Evolutionary conservation across 2,797 vertebrate genomes (phyloP).

Genomic region (Poeciliopsis gracilis): DNA sequence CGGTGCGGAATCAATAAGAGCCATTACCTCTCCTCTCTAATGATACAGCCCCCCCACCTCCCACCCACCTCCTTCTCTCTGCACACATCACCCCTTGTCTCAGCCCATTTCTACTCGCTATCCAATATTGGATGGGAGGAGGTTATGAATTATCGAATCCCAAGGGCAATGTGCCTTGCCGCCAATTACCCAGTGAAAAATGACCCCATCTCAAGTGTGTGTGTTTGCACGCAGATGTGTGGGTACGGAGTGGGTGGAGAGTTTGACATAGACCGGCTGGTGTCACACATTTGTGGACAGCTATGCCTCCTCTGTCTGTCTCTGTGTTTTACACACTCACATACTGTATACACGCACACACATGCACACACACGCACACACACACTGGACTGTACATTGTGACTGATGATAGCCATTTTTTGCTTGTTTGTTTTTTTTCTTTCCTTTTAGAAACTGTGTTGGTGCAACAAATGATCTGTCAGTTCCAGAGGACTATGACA

Average conservation of each 20-base stretch:
- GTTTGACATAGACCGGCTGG: constrained; percentile 61
- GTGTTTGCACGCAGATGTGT: constrained; percentile 40
- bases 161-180: constrained; percentile 77
- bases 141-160: constrained; percentile 86
- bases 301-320: constrained; percentile 27
- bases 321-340: constrained; percentile 20
- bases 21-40: constrained; percentile 84
- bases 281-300: constrained; percentile 53
- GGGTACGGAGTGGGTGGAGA: constrained; percentile 35
- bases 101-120: constrained; percentile 76
- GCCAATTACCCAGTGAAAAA: constrained; percentile 83
- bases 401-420: constrained; percentile 32
- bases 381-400: constrained; percentile 13
- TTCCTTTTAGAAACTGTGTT: constrained; percentile 17
- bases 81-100: constrained; percentile 66
- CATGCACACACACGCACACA: background rate
- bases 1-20: constrained; percentile 81
- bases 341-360: background rate
- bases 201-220: constrained; percentile 65
- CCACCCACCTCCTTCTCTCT: constrained; percentile 20
- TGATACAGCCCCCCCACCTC: constrained; percentile 62
- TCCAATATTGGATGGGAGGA: constrained; percentile 82
- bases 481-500: constrained; percentile 19
- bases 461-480: constrained; percentile 36
- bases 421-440: constrained; percentile 6